Evolutionary conservation across 2,888 invertebrate species (phyloP).

Genomic region (Himalopsyche kuldschensis): DNA sequence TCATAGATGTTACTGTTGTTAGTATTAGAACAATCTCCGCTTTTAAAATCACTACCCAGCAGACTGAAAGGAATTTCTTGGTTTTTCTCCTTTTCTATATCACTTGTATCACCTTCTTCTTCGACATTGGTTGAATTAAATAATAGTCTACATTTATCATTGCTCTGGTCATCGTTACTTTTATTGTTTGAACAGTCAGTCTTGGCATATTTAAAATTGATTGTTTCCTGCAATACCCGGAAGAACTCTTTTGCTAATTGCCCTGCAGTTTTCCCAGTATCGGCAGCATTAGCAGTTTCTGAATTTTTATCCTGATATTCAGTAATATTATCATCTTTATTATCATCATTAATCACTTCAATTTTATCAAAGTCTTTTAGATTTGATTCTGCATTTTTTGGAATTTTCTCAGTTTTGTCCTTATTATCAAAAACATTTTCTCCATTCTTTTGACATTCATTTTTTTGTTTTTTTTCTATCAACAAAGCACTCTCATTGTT

Average conservation of each 20-base stretch:
- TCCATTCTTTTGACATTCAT: constrained; percentile 2
- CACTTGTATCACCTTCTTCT: constrained; percentile 2
- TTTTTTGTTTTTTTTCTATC: not conserved
- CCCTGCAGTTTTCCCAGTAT: constrained; percentile 16
- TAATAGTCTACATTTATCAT: constrained; percentile 50
- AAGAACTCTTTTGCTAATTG: constrained; percentile 52
- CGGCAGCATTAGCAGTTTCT: not conserved
- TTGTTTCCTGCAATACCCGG: constrained; percentile 56
- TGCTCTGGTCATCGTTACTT: constrained; percentile 46
- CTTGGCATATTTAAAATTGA: constrained; percentile 43
- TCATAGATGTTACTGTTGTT: constrained; percentile 49
- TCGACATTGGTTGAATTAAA: not conserved
- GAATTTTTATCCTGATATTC: not conserved
- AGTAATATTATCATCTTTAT: not conserved
- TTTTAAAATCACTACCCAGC: not conserved
- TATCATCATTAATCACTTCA: not conserved
- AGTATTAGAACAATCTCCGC: not conserved
- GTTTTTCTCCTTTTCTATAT: not conserved
- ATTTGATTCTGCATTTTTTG: not conserved
- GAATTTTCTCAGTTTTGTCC: not conserved
- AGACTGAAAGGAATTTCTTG: not conserved
- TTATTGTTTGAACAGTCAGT: constrained; percentile 38
- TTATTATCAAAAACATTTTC: not conserved
- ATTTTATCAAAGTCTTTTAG: constrained; percentile 16
- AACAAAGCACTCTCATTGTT: not conserved